phyloP scores from a whole-genome alignment of 1,140 invertebrate genomes.

The Luehdorfia chinensis region DNA sequence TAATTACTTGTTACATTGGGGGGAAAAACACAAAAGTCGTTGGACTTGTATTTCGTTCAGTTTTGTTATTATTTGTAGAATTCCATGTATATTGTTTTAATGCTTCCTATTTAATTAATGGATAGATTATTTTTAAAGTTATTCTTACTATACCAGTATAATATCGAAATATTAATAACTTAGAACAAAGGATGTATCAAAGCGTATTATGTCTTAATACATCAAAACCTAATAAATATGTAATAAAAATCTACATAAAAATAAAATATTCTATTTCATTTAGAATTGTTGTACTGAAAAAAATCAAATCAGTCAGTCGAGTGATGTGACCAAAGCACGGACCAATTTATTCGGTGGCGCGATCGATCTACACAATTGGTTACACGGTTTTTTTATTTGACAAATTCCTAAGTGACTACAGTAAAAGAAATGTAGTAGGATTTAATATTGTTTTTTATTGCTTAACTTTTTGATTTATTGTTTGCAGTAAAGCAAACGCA shows the following conservation, averaged over 20 bases:
- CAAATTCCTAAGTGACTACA: not conserved
- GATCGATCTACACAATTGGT: slow-evolving; percentile 2
- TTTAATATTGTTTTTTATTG: no score
- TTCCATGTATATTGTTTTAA: no score
- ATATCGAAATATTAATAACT: not conserved
- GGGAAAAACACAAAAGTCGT: slow-evolving; percentile 17
- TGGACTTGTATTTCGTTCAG: not conserved
- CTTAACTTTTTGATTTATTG: no score
- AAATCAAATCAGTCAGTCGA: slow-evolving; percentile 28
- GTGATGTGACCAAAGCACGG: slow-evolving; percentile 21
- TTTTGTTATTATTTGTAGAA: not conserved
- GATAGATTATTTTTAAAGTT: no score
- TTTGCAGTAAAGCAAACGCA: no score
- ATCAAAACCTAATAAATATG: not conserved
- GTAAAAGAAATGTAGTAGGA: no score
- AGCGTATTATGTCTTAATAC: not conserved
- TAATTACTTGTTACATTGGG: slow-evolving; percentile 24
- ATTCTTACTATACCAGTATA: no score
- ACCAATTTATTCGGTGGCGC: slow-evolving; percentile 29
- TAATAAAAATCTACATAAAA: not conserved
- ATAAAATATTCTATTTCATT: slow-evolving; percentile 9
- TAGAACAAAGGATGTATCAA: not conserved
- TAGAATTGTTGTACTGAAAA: slow-evolving; percentile 21
- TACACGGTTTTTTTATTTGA: slow-evolving; percentile 6
- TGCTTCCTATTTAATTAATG: no score